Conservation (phyloP, 1,140 invertebrate genomes). For the Drosophila kepulauana region DNA sequence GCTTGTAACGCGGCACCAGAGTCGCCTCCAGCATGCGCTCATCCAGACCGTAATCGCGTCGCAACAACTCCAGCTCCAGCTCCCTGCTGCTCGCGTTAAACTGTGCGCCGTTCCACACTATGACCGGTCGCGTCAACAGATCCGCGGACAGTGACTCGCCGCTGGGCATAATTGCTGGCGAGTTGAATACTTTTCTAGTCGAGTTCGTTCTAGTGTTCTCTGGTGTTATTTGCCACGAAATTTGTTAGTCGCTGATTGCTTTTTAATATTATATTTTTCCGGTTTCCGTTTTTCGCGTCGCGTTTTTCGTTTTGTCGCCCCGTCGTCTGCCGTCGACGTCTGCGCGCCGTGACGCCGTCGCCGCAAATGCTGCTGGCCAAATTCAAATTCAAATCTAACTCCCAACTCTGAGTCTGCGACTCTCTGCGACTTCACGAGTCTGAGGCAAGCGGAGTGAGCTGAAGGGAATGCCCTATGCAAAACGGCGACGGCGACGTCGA, state of each 20-base stretch:
- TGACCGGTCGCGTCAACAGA: conserved; percentile 58
- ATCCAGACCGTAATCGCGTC: conserved; percentile 74
- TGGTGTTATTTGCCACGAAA: conserved; percentile 14
- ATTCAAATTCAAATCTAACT: conserved; percentile 57
- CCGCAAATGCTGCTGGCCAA: conserved; percentile 79
- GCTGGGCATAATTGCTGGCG: conserved; percentile 30
- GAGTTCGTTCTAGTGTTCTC: not conserved
- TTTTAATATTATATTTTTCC: conserved; percentile 65
- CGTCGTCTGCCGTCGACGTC: conserved; percentile 52
- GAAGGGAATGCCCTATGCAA: conserved; percentile 41
- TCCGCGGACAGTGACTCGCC: conserved; percentile 11
- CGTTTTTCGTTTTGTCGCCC: conserved; percentile 40
- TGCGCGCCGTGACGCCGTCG: conserved; percentile 68
- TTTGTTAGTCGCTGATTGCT: conserved; percentile 44
- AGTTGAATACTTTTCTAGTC: not conserved
- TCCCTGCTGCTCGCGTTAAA: conserved; percentile 75
- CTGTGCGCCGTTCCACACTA: conserved; percentile 79
- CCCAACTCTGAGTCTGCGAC: conserved; percentile 10
- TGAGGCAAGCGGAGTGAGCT: conserved; percentile 10
- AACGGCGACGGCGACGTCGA: conserved; percentile 26
- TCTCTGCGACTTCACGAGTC: conserved; percentile 9
- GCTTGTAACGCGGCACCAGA: conserved; percentile 75
- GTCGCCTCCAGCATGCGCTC: conserved; percentile 75
- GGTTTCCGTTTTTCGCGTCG: conserved; percentile 62
- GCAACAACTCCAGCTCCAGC: conserved; percentile 72